Conservation (phyloP, 1,140 invertebrate species). For the Tetraneura akinire region DNA sequence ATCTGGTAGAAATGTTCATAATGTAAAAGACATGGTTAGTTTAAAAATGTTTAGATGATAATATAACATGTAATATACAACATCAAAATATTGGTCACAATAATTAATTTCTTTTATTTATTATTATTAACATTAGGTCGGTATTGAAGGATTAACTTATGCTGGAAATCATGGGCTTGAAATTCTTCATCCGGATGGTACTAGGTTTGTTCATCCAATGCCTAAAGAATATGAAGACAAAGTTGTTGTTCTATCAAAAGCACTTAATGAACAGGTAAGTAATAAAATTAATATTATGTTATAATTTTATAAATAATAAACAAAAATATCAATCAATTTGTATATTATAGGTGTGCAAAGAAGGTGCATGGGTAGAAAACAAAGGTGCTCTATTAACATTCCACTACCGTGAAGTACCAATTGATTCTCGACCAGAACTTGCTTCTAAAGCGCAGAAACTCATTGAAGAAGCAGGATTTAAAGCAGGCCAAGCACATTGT, state of each 20-base stretch:
- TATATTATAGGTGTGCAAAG: slow-evolving; percentile 67
- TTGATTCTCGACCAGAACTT: slow-evolving; percentile 66
- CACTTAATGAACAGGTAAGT: slow-evolving; percentile 76
- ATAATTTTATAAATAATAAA: too few species aligned
- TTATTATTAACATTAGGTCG: slow-evolving; percentile 65
- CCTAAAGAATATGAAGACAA: slow-evolving; percentile 82
- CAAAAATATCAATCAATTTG: not conserved
- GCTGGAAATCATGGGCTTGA: slow-evolving; percentile 87
- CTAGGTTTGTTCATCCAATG: slow-evolving; percentile 89
- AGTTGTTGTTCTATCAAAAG: slow-evolving; percentile 76
- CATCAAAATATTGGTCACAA: too few species aligned
- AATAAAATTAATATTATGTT: not conserved
- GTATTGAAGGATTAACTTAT: slow-evolving; percentile 69
- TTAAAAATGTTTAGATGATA: slow-evolving; percentile 22
- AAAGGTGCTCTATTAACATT: slow-evolving; percentile 85
- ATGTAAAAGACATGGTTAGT: slow-evolving; percentile 81
- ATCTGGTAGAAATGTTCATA: slow-evolving; percentile 82
- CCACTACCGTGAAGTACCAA: slow-evolving; percentile 82
- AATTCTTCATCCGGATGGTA: slow-evolving; percentile 86
- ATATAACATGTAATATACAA: too few species aligned
- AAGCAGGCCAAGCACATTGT: slow-evolving; percentile 75
- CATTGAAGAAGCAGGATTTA: slow-evolving; percentile 76
- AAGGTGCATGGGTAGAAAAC: slow-evolving; percentile 90
- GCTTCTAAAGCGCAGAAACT: slow-evolving; percentile 70
- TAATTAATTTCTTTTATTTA: slow-evolving; percentile 11